Evolutionary conservation across 2,797 vertebrate species (phyloP).

Genomic region (Chloroceryle amazona): DNA sequence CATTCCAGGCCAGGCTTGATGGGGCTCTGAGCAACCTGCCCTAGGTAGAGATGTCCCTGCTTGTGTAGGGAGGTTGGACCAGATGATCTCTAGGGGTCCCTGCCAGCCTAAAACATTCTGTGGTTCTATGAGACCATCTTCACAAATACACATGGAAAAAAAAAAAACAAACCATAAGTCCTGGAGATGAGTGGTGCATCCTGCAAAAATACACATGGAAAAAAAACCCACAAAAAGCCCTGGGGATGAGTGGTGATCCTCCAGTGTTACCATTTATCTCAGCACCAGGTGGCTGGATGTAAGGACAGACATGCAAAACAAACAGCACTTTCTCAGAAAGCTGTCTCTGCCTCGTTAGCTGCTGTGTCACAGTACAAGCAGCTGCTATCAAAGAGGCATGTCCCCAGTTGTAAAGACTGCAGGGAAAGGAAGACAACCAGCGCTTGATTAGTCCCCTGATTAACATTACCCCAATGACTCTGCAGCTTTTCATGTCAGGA

Average conservation of each 20-base stretch:
- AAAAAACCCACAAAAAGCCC: too few relatives aligned
- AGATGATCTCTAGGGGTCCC: too few relatives aligned
- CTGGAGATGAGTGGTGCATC: too few relatives aligned
- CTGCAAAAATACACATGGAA: too few relatives aligned
- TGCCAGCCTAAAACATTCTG: too few relatives aligned
- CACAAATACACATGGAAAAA: too few relatives aligned
- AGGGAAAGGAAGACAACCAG: background rate
- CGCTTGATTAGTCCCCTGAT: background rate
- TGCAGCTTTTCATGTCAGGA: accelerated
- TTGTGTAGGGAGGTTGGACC: too few relatives aligned
- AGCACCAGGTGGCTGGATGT: background rate
- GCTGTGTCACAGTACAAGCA: background rate
- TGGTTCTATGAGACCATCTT: too few relatives aligned
- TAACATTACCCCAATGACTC: background rate
- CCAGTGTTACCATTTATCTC: background rate
- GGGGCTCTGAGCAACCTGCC: too few relatives aligned
- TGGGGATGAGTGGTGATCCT: background rate
- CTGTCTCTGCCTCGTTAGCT: background rate
- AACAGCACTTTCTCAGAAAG: background rate
- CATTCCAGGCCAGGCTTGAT: too few relatives aligned
- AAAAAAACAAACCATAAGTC: too few relatives aligned
- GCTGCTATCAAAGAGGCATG: background rate
- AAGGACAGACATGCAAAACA: background rate
- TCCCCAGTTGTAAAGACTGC: background rate
- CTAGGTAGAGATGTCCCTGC: too few relatives aligned